Conservation (phyloP, 2,797 vertebrate genomes). For the Ceryle rudis region DNA sequence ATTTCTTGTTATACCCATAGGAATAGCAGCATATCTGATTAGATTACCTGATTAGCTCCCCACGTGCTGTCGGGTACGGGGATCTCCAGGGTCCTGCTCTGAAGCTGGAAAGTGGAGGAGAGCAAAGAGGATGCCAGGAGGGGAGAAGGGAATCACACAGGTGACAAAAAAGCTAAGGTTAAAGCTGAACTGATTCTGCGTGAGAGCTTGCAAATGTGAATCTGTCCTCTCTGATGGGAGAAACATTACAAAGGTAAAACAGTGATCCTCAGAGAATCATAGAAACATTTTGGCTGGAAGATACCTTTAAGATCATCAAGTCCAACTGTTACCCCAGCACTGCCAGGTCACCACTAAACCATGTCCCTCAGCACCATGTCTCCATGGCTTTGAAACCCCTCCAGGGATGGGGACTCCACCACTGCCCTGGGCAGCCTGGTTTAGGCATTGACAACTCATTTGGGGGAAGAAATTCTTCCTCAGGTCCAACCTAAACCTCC, state of each 20-base stretch:
- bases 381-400: background rate
- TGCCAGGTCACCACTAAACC: background rate
- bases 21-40: background rate
- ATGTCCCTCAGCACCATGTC: background rate
- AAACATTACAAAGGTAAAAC: background rate
- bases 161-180: background rate
- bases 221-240: background rate
- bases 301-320: background rate
- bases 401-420: background rate
- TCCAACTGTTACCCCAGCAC: background rate
- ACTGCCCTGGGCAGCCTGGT: background rate
- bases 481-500: background rate
- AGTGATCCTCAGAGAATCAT: background rate
- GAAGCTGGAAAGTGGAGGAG: background rate
- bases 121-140: background rate
- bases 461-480: background rate
- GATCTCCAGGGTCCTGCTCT: background rate
- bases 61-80: fast-evolving
- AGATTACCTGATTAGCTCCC: background rate
- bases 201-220: background rate
- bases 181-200: background rate
- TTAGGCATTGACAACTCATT: background rate
- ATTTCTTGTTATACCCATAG: background rate
- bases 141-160: fast-evolving
- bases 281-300: background rate